A percentile compares a stretch with the other conserved stretches of the same genome.
phyloP scores from a whole-genome alignment of 1,140 invertebrate genomes.

The Drosophila sechellia region DNA sequence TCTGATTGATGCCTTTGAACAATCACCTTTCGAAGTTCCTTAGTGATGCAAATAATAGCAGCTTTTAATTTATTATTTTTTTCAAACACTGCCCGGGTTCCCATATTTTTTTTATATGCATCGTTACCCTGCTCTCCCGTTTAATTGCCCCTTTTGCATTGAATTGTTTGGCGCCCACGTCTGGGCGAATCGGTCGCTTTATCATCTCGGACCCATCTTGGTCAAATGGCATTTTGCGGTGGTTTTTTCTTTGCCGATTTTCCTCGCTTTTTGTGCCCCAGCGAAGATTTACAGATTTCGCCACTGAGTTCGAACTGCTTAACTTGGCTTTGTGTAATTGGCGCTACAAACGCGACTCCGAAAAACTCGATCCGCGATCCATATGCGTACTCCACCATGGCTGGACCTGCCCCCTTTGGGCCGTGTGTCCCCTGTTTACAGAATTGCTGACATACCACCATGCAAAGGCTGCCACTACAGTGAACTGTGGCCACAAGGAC shows the following conservation, averaged over 20 bases:
- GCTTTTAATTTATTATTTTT: background rate
- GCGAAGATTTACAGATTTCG: constrained; percentile 69
- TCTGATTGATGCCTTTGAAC: too few species aligned
- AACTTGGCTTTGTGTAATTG: constrained; percentile 66
- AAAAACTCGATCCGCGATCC: constrained; percentile 25
- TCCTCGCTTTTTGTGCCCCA: constrained; percentile 12
- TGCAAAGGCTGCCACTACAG: constrained; percentile 55
- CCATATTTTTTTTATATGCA: background rate
- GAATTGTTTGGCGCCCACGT: constrained; percentile 69
- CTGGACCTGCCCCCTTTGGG: background rate
- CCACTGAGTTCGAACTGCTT: constrained; percentile 30
- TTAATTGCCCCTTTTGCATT: constrained; percentile 67
- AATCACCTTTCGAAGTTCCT: too few species aligned
- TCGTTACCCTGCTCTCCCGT: constrained; percentile 13
- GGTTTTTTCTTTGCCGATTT: constrained; percentile 36
- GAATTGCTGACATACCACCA: constrained; percentile 66
- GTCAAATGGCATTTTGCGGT: constrained; percentile 62
- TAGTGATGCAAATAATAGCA: background rate
- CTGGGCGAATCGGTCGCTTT: constrained; percentile 46
- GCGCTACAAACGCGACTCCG: constrained; percentile 54
- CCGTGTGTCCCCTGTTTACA: constrained; percentile 37
- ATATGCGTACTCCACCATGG: constrained; percentile 51
- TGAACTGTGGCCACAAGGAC: constrained; percentile 21
- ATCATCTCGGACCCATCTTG: constrained; percentile 62
- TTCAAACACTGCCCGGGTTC: background rate